phyloP scores from a whole-genome alignment of 2,113 vertebrate species.

The Microtus oregoni region DNA sequence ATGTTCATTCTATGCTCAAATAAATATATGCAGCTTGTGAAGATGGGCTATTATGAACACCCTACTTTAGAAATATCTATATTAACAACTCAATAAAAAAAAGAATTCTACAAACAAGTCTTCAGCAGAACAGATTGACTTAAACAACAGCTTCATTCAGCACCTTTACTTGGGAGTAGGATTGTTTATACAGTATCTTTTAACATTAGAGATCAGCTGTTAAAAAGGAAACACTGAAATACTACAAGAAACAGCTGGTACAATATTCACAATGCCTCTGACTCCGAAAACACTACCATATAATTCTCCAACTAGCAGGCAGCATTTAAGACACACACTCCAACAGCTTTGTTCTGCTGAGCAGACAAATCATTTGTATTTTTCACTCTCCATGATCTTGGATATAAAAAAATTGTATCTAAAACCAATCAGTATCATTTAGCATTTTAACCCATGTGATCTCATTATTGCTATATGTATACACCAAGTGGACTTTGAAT shows the following conservation, averaged over 20 bases:
- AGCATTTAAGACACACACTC: constrained; percentile 70
- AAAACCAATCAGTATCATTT: constrained; percentile 21
- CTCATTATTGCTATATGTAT: constrained; percentile 45
- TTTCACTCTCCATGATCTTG: constrained; percentile 7
- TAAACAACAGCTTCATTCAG: constrained; percentile 79
- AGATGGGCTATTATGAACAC: constrained; percentile 30
- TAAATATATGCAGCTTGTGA: constrained; percentile 39
- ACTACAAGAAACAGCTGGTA: constrained; percentile 86
- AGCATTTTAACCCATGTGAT: not conserved
- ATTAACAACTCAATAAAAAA: constrained; percentile 56
- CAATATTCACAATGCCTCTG: constrained; percentile 85
- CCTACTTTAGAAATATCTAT: constrained; percentile 20
- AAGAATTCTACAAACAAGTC: constrained; percentile 78
- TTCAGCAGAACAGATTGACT: constrained; percentile 80
- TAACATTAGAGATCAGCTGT: constrained; percentile 86
- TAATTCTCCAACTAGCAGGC: constrained; percentile 78
- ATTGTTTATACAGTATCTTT: constrained; percentile 83
- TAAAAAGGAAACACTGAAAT: constrained; percentile 87
- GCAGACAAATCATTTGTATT: constrained; percentile 55
- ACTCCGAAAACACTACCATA: constrained; percentile 81
- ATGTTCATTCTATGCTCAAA: constrained; percentile 40
- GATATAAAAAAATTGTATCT: constrained; percentile 11
- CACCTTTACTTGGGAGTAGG: constrained; percentile 82
- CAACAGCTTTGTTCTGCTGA: constrained; percentile 64
- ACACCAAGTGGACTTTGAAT: constrained; percentile 45